Evolutionary conservation across 2,113 vertebrate species (phyloP).

Genomic region (Pedetes capensis): DNA sequence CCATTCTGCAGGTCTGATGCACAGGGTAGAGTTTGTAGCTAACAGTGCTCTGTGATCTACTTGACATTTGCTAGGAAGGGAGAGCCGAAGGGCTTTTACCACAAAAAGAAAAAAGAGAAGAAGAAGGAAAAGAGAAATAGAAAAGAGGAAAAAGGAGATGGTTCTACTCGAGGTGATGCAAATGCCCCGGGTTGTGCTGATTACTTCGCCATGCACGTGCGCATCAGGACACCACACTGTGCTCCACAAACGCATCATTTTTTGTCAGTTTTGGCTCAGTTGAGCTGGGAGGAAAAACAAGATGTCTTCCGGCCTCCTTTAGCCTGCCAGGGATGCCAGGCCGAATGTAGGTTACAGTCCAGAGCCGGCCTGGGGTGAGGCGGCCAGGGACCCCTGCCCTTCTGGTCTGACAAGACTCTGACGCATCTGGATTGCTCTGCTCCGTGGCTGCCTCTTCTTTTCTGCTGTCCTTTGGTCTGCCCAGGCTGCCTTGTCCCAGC

Average conservation of each 20-base stretch:
- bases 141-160: too few relatives aligned
- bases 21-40: too few relatives aligned
- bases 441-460: not conserved
- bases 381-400: not conserved
- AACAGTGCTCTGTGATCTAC: too few relatives aligned
- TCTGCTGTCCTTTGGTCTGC: not conserved
- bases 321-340: not conserved
- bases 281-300: not conserved
- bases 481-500: too few relatives aligned
- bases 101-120: too few relatives aligned
- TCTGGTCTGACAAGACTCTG: not conserved
- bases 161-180: too few relatives aligned
- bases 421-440: too few relatives aligned
- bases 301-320: not conserved
- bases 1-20: too few relatives aligned
- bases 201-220: not conserved
- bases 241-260: not conserved
- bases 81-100: not conserved
- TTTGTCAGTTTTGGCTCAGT: not conserved
- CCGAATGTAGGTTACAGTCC: not conserved
- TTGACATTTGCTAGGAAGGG: not conserved
- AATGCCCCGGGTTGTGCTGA: too few relatives aligned
- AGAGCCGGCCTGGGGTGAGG: not conserved
- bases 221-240: not conserved
- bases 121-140: too few relatives aligned